Conservation (phyloP, 2,888 invertebrate genomes). For the Agonum fuliginosum region DNA sequence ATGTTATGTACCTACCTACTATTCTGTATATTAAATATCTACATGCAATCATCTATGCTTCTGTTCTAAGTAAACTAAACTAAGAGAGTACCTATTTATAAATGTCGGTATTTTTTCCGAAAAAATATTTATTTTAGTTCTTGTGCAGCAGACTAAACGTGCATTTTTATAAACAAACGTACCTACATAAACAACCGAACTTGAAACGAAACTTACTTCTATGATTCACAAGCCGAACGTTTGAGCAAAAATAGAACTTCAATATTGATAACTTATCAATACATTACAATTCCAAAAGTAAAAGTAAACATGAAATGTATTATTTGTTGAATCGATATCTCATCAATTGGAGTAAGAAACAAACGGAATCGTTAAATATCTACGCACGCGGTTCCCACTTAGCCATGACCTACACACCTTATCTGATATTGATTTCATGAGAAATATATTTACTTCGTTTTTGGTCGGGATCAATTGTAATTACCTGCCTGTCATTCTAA, state of each 20-base stretch:
- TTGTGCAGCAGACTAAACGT: slow-evolving; percentile 20
- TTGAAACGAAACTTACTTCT: too few relatives aligned
- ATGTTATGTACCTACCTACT: too few relatives aligned
- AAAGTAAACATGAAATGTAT: slow-evolving; percentile 7
- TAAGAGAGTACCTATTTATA: too few relatives aligned
- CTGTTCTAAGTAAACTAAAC: too few relatives aligned
- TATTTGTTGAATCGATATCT: slow-evolving; percentile 13
- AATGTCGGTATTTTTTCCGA: background rate
- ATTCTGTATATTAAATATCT: too few relatives aligned
- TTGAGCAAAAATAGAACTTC: too few relatives aligned
- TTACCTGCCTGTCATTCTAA: background rate
- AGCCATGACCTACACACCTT: slow-evolving; percentile 42
- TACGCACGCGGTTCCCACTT: slow-evolving; percentile 12
- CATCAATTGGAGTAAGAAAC: slow-evolving; percentile 7
- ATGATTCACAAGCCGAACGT: too few relatives aligned
- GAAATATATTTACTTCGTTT: slow-evolving; percentile 19
- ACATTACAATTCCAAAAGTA: background rate
- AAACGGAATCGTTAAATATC: slow-evolving; percentile 6
- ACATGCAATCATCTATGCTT: too few relatives aligned
- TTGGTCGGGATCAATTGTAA: slow-evolving; percentile 14
- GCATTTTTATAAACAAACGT: slow-evolving; percentile 19
- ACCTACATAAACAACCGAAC: background rate
- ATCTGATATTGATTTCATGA: slow-evolving; percentile 36
- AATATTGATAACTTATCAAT: too few relatives aligned
- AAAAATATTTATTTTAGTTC: slow-evolving; percentile 26